Evolutionary conservation across 2,888 invertebrate genomes (phyloP).

Genomic region (Macrophya alboannulata): DNA sequence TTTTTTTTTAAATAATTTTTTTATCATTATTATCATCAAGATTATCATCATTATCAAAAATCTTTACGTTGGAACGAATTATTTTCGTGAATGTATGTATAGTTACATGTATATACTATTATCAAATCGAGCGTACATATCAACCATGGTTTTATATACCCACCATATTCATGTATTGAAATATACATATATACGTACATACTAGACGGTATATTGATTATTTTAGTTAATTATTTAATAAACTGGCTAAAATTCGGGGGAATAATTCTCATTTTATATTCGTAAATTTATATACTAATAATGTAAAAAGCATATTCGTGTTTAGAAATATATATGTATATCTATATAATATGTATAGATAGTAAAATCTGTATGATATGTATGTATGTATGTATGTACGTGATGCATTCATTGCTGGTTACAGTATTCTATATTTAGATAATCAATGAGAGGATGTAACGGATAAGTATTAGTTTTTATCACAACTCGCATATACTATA

Average conservation of each 20-base stretch:
- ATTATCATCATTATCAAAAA: neutral
- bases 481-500: neutral
- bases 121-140: neutral
- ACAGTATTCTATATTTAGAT: conserved; percentile 74
- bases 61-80: neutral
- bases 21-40: neutral
- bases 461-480: conserved; percentile 23
- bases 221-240: neutral
- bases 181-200: no score
- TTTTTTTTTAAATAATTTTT: neutral
- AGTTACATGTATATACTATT: neutral
- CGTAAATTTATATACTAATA: neutral
- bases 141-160: neutral
- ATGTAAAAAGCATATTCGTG: neutral
- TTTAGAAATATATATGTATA: no score
- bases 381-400: neutral
- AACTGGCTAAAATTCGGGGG: no score
- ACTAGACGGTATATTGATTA: neutral
- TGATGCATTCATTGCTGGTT: conserved; percentile 56
- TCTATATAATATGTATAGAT: no score
- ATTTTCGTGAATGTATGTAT: neutral
- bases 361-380: neutral
- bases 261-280: neutral
- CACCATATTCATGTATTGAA: neutral
- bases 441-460: conserved; percentile 70